Conservation (phyloP, 2,888 invertebrate genomes). For the Hemaris fuciformis region DNA sequence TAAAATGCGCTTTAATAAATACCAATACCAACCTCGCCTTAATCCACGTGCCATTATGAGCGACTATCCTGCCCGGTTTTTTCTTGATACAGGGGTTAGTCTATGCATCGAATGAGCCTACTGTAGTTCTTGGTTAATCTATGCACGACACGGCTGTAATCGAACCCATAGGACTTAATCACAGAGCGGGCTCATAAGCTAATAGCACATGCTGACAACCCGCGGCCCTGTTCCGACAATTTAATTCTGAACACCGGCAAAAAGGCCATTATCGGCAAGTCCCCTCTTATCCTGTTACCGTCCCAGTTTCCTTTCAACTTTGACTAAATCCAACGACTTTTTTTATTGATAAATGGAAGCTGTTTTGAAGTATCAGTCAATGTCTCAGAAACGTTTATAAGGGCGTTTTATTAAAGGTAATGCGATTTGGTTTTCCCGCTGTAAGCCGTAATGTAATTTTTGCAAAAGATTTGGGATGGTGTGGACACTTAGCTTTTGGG, state of each 20-base stretch:
- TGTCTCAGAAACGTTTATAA: constrained; percentile 32
- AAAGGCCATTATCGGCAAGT: constrained; percentile 67
- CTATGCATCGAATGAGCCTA: too few species aligned
- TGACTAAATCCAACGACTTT: constrained; percentile 46
- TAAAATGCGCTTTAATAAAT: too few species aligned
- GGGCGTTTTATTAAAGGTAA: constrained; percentile 34
- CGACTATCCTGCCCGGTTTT: too few species aligned
- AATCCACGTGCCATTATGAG: too few species aligned
- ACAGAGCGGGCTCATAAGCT: neutral
- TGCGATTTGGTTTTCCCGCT: neutral
- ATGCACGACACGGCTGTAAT: neutral
- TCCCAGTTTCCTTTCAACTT: constrained; percentile 64
- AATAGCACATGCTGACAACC: neutral
- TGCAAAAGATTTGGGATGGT: neutral
- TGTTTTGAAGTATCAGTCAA: constrained; percentile 47
- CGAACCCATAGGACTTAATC: neutral
- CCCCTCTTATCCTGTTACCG: constrained; percentile 68
- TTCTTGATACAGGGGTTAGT: too few species aligned
- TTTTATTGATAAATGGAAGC: constrained; percentile 54
- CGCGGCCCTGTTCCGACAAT: constrained; percentile 50
- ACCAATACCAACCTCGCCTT: too few species aligned
- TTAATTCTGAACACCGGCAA: constrained; percentile 62
- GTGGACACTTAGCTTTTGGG: neutral
- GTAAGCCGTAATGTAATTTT: neutral
- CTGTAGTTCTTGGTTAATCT: neutral